Percentiles rank a stretch among this genome's conserved stretches.
Evolutionary conservation across 2,888 invertebrate genomes (phyloP).

Genomic region (Sphecodes monilicornis): DNA sequence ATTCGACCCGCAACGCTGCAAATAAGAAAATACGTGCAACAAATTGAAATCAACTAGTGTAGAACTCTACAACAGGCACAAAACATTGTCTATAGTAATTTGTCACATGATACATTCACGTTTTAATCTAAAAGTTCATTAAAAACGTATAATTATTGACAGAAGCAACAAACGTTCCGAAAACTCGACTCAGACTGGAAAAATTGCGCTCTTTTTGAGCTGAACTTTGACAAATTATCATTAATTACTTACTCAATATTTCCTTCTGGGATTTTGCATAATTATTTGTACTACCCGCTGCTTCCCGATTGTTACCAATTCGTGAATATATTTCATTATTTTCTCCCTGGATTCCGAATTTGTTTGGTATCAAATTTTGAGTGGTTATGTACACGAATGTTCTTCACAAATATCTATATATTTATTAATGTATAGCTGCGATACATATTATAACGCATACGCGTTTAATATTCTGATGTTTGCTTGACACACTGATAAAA

Average conservation of each 20-base stretch:
- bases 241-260: not conserved
- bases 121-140: not conserved
- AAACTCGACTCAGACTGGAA: not conserved
- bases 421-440: not conserved
- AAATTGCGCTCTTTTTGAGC: not conserved
- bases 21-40: not conserved
- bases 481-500: not conserved
- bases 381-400: not conserved
- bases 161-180: not conserved
- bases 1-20: not conserved
- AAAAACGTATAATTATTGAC: not conserved
- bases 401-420: not conserved
- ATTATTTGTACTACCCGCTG: not conserved
- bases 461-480: not conserved
- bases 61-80: not conserved
- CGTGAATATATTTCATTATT: not conserved
- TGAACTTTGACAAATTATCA: not conserved
- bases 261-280: not conserved
- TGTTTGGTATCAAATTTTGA: not conserved
- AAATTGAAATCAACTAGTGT: not conserved
- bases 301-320: not conserved
- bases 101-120: too few species aligned
- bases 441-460: not conserved
- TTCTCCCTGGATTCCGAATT: conserved; percentile 2
- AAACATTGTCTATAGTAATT: too few species aligned